A percentile compares a stretch with the other conserved stretches of the same genome.
Evolutionary conservation across 1,140 invertebrate genomes (phyloP).

Genomic region (Drosophila sp.): DNA sequence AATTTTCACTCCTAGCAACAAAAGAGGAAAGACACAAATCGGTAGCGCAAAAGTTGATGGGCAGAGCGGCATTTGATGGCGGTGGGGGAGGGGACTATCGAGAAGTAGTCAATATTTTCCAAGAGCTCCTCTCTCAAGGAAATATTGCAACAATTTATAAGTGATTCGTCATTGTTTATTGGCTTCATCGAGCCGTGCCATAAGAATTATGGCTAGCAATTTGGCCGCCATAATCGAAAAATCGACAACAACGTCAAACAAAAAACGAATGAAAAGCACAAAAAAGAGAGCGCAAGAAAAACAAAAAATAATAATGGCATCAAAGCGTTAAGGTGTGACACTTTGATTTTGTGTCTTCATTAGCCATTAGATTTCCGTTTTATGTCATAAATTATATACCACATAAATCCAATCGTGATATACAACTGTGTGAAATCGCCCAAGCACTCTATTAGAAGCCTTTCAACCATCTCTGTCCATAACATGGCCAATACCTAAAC

Average conservation of each 20-base stretch:
- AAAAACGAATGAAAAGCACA: constrained; percentile 6
- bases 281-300: constrained; percentile 23
- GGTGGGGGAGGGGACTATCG: background rate
- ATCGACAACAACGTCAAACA: background rate
- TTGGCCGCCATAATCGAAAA: constrained; percentile 31
- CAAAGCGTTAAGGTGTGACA: constrained; percentile 30
- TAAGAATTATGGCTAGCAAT: constrained; percentile 71
- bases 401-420: constrained; percentile 1
- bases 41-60: background rate
- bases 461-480: background rate
- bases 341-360: constrained; percentile 42
- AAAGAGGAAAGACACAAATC: background rate
- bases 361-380: constrained; percentile 18
- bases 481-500: background rate
- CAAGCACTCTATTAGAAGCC: background rate
- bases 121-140: constrained; percentile 35
- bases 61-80: background rate
- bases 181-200: constrained; percentile 68
- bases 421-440: background rate
- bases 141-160: constrained; percentile 80
- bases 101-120: constrained; percentile 40
- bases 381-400: constrained; percentile 5
- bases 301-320: constrained; percentile 10
- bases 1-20: constrained; percentile 57
- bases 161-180: constrained; percentile 81